phyloP scores from a whole-genome alignment of 1,140 invertebrate species.

The Liolophura sinensis region DNA sequence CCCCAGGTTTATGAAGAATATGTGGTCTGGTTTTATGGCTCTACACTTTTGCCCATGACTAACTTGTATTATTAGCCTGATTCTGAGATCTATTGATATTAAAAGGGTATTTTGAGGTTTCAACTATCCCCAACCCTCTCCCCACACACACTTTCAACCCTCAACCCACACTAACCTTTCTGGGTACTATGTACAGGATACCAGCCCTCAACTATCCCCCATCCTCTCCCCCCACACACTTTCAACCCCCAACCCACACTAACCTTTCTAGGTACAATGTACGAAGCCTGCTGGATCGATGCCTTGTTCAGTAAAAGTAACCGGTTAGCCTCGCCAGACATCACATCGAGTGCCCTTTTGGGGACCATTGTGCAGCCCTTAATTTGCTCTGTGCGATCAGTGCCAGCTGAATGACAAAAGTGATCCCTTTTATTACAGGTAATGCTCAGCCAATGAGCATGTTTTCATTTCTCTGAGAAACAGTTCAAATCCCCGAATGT shows the following conservation, averaged over 20 bases:
- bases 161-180: conserved; percentile 80
- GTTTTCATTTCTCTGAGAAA: conserved; percentile 3
- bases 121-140: too few species aligned
- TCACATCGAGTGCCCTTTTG: conserved; percentile 88
- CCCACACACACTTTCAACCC: too few species aligned
- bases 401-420: conserved; percentile 44
- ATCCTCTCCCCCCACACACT: too few species aligned
- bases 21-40: too few species aligned
- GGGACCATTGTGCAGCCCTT: conserved; percentile 90
- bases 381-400: conserved; percentile 67
- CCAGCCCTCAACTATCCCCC: too few species aligned
- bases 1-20: too few species aligned
- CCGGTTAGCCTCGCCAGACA: conserved; percentile 93
- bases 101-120: too few species aligned
- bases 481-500: conserved; percentile 4
- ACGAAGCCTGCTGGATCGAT: conserved; percentile 87
- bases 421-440: too few species aligned
- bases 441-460: conserved; percentile 7
- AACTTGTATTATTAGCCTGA: too few species aligned
- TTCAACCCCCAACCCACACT: too few species aligned
- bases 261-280: conserved; percentile 90
- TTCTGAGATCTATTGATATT: too few species aligned
- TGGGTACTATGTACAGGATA: conserved; percentile 91
- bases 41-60: too few species aligned
- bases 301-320: conserved; percentile 82